phyloP scores from a whole-genome alignment of 1,140 invertebrate species.

The Theocolax elegans region DNA sequence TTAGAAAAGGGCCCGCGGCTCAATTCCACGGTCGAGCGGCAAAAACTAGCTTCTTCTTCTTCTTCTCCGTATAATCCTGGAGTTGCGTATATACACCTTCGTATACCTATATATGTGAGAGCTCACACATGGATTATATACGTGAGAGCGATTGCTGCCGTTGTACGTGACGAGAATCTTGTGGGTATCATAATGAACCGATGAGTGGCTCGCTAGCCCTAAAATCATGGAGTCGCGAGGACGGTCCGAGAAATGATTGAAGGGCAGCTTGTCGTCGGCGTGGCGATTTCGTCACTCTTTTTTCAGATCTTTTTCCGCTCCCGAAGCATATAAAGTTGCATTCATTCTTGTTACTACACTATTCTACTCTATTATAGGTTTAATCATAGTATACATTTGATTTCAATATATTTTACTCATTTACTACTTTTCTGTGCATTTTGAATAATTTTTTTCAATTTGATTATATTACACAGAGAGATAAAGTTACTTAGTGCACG shows the following conservation, averaged over 20 bases:
- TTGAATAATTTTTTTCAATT: too few species aligned
- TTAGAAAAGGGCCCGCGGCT: conserved; percentile 64
- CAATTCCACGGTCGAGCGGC: conserved; percentile 57
- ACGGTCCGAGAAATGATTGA: conserved; percentile 24
- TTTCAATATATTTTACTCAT: too few species aligned
- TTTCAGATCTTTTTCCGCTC: neutral
- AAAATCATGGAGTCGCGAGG: conserved; percentile 14
- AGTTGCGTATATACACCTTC: neutral
- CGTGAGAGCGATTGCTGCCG: neutral
- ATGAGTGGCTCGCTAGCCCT: conserved; percentile 15
- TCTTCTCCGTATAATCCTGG: conserved; percentile 23
- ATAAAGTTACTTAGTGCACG: too few species aligned
- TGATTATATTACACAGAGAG: too few species aligned
- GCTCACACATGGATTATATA: neutral
- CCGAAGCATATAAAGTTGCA: too few species aligned
- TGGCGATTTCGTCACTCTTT: conserved; percentile 40
- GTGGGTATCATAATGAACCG: conserved; percentile 22
- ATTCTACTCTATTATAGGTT: too few species aligned
- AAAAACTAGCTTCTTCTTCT: conserved; percentile 44
- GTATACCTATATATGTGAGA: neutral
- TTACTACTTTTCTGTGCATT: too few species aligned
- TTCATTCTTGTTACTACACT: too few species aligned
- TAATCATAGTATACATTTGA: too few species aligned
- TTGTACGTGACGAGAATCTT: conserved; percentile 39
- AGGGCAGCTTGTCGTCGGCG: conserved; percentile 18